Conservation (phyloP, 1,140 invertebrate genomes). For the Alviniconcha marisindica region DNA sequence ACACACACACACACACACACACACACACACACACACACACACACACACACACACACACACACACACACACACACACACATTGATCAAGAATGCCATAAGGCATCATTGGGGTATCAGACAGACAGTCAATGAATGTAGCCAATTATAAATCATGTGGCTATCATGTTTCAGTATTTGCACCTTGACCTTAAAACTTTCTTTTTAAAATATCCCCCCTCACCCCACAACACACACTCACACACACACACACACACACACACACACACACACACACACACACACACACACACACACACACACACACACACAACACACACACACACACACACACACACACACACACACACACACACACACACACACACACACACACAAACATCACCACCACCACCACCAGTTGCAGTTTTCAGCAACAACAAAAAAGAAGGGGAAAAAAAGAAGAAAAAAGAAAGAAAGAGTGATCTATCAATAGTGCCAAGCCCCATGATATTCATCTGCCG, state of each 20-base stretch:
- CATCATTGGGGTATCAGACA: neutral
- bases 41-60: neutral
- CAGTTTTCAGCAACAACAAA: too few relatives aligned
- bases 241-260: neutral
- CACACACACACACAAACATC: neutral
- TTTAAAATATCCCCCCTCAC: too few relatives aligned
- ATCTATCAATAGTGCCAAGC: neutral
- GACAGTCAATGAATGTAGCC: neutral
- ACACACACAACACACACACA: too few relatives aligned
- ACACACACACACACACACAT: neutral
- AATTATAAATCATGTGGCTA: neutral
- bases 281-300: conserved; percentile 11
- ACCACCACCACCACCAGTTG: too few relatives aligned
- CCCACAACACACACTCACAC: neutral
- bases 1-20: neutral
- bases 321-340: neutral
- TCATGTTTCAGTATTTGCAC: neutral
- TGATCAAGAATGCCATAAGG: neutral
- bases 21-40: neutral
- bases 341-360: neutral
- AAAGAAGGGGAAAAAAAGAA: too few relatives aligned
- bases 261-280: neutral
- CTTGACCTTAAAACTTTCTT: too few relatives aligned
- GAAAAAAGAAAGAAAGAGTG: too few relatives aligned
- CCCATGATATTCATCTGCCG: neutral